A percentile compares a stretch with the other conserved stretches of the same genome.
Evolutionary conservation across 1,140 invertebrate species (phyloP).

Genomic region (Caenorhabditis latens): DNA sequence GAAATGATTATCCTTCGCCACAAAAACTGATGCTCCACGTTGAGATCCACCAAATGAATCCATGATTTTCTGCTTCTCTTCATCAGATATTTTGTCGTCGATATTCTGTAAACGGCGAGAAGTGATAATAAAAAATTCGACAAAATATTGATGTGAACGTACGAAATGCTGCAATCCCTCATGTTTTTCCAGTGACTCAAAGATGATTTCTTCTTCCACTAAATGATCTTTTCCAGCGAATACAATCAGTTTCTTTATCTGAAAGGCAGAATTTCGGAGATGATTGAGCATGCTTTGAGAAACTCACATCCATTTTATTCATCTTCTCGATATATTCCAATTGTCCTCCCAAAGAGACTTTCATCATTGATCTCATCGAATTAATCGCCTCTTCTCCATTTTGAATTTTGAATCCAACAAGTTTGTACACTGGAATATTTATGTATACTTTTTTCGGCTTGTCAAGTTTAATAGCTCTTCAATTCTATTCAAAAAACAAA

Average conservation of each 20-base stretch:
- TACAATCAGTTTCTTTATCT: slow-evolving; percentile 38
- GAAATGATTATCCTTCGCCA: slow-evolving; percentile 61
- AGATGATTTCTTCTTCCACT: slow-evolving; percentile 51
- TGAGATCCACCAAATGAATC: background rate
- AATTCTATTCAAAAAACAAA: too few relatives aligned
- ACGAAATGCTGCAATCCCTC: slow-evolving; percentile 50
- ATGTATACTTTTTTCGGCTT: slow-evolving; percentile 20
- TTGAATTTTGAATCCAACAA: slow-evolving; percentile 13
- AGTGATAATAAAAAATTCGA: background rate
- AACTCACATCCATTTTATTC: background rate
- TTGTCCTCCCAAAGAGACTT: slow-evolving; percentile 55
- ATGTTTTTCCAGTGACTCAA: slow-evolving; percentile 45
- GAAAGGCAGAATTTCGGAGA: background rate
- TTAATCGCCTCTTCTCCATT: slow-evolving; percentile 32
- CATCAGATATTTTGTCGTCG: background rate
- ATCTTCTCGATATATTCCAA: slow-evolving; percentile 35
- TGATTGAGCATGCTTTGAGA: background rate
- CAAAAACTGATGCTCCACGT: slow-evolving; percentile 47
- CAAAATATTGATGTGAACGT: background rate
- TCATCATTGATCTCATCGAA: slow-evolving; percentile 44
- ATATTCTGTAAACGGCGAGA: slow-evolving; percentile 35
- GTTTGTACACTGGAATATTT: slow-evolving; percentile 62
- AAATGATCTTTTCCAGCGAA: slow-evolving; percentile 61
- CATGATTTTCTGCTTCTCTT: background rate
- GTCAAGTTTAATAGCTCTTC: too few relatives aligned